Base-by-base conservation (phyloP, 2,888 invertebrate genomes). In the Erebia ligea region DNA sequence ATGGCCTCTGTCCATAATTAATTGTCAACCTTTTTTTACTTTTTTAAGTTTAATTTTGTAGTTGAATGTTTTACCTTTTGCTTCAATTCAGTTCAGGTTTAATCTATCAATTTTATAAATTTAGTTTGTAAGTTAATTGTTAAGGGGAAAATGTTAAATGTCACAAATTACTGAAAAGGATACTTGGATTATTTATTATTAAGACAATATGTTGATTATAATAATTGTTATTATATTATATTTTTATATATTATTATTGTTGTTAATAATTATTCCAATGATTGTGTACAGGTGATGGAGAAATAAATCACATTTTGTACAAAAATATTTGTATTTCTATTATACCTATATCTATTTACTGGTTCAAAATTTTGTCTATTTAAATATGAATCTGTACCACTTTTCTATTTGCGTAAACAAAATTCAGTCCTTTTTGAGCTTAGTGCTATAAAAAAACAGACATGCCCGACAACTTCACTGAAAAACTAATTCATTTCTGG, bases 251-350 rank as follows among this genome's bases (percentile, higher is more conserved):
- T 73, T 9, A 73, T 72, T 69, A 72, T 73, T 9, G 72, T 72
- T 76, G 71, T 76, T 76, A 72, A 73, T 76, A 72, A 73, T 72
- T 72, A 75, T 74, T 76, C 76, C 74, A 74, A 63, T 73, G 69
- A 75, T 76, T 74, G 70, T 76, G 72, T 73, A 76, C 67, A 75
- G 81, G 79, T 80, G 78, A 76, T 69, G 82, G 81, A 80, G 76
- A 77, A 76, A 71, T 78, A 76, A 72, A 78, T 48, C 62, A 69
- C 57, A 70, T 74, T 75, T 74, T 74, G 63, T 68, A 74, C 56
- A 73, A 54, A 63, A 13, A 13, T 67, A 19, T 72, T 72, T 76
- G 71, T 73, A 66, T 68, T 70, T 62, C n/a, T 19, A 11, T 5
- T 17, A 17, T 42, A 25, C 25, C 1, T 21, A 19, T 42, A 42